Evolutionary conservation across 2,888 invertebrate species (phyloP), one percentile per base, ranked within the genome.

Genomic region (Leptopterna dolabrata): DNA sequence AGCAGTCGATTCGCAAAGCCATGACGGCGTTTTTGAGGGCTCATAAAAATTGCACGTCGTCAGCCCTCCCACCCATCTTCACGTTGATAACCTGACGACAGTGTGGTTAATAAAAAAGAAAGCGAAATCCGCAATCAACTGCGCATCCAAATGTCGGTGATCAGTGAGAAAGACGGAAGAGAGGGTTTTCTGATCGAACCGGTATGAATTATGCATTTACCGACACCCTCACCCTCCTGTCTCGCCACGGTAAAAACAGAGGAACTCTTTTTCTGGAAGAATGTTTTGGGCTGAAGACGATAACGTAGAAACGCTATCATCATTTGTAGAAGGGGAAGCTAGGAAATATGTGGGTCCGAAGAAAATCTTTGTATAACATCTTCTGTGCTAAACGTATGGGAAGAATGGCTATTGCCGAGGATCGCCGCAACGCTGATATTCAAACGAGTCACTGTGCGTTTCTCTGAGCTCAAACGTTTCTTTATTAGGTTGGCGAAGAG

Each of bases 131-230:
- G 24, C 83, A 70, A 71, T 83, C 83, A 83, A 83, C 83, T 14
- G 41, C 83, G 83, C 55, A 83, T 83, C 71, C 83, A 14, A 83
- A 83, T 83, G 83, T 70, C 70, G 83, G 63, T 71, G 83, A 83
- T 83, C 83, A 83, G 63, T n/a, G 45, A 4, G 63, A 63, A 55
- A 63, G 27, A 24, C 6, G 36, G 27, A 24, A 13, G 63, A 19
- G 63, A 63, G 63, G 63, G 63, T 36, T 19, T 24, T 73, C 71
- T 83, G 83, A 63, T 70, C 83, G 83, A 70, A 83, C 45, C 16
- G 30, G 63, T 70, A 83, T 83, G 83, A 83, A 83, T 83, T 70
- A 83, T 63, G 70, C 83, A 83, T 83, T 71, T 45, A 41, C 71
- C 6, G 24, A 16, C 36, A 41, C 47, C 81, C 81, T 30, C 45